Conservation (phyloP, 2,888 invertebrate genomes). For the Ornithoptera priamus region DNA sequence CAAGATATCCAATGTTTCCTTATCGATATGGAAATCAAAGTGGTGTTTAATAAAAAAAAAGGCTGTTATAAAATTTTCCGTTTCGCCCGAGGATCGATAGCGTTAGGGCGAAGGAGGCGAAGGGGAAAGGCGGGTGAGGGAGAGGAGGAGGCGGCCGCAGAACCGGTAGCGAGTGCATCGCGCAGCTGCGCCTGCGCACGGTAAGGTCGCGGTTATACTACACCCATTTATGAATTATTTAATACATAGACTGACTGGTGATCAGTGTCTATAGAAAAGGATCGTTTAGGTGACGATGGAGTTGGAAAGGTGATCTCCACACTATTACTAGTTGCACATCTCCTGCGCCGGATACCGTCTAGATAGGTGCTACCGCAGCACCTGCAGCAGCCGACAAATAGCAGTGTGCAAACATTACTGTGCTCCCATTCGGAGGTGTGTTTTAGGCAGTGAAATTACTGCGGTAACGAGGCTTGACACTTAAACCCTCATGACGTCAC, state of each 20-base stretch:
- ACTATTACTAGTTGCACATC: too few species aligned
- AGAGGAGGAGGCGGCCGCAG: slow-evolving; percentile 68
- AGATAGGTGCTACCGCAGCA: too few species aligned
- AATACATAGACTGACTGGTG: neutral
- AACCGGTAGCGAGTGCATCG: slow-evolving; percentile 76
- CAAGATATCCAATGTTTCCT: neutral
- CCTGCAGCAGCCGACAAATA: too few species aligned
- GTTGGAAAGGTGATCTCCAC: too few species aligned
- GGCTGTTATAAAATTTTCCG: slow-evolving; percentile 62
- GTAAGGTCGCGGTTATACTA: slow-evolving; percentile 45
- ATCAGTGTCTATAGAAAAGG: neutral
- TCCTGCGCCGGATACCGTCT: too few species aligned
- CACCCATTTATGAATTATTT: slow-evolving; percentile 1
- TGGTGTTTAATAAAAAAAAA: slow-evolving; percentile 38
- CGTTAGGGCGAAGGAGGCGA: slow-evolving; percentile 36
- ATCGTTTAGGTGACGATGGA: too few species aligned
- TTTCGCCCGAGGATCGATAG: slow-evolving; percentile 50
- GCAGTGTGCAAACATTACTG: too few species aligned
- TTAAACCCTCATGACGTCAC: too few species aligned
- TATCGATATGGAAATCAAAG: slow-evolving; percentile 30
- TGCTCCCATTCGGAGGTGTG: too few species aligned
- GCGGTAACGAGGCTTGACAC: too few species aligned
- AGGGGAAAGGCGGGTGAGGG: neutral
- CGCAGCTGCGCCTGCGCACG: slow-evolving; percentile 61
- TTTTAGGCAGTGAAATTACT: too few species aligned